phyloP scores from a whole-genome alignment of 2,113 vertebrate genomes.

The Larimichthys crocea region DNA sequence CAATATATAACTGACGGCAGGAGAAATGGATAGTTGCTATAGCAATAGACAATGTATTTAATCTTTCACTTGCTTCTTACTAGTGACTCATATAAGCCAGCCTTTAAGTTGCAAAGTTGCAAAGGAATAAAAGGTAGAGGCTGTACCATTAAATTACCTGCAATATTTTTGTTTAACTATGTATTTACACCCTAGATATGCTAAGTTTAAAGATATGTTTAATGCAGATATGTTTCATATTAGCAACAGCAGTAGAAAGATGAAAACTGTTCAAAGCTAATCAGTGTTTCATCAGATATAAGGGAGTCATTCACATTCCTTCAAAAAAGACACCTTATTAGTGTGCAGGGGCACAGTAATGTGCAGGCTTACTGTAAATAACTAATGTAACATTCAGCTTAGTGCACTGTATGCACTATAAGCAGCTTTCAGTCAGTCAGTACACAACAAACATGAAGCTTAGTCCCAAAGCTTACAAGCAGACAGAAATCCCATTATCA shows the following conservation, averaged over 20 bases:
- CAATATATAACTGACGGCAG: background rate
- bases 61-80: background rate
- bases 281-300: conserved; percentile 3
- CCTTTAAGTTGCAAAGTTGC: background rate
- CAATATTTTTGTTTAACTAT: background rate
- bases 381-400: conserved; percentile 65
- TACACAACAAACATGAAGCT: conserved; percentile 75
- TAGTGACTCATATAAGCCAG: background rate
- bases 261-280: background rate
- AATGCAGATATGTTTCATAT: background rate
- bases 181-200: background rate
- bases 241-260: background rate
- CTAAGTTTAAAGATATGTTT: background rate
- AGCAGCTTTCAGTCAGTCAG: conserved; percentile 79
- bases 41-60: conserved; percentile 1
- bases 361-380: conserved; percentile 63
- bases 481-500: conserved; percentile 75
- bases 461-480: conserved; percentile 68
- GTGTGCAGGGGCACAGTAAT: conserved; percentile 26
- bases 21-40: background rate
- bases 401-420: conserved; percentile 54
- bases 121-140: background rate
- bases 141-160: background rate
- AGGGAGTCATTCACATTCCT: background rate
- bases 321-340: conserved; percentile 8